Percentiles rank a stretch among this genome's conserved stretches.
phyloP scores from a whole-genome alignment of 2,797 vertebrate species.

The Apodemus agrarius region DNA sequence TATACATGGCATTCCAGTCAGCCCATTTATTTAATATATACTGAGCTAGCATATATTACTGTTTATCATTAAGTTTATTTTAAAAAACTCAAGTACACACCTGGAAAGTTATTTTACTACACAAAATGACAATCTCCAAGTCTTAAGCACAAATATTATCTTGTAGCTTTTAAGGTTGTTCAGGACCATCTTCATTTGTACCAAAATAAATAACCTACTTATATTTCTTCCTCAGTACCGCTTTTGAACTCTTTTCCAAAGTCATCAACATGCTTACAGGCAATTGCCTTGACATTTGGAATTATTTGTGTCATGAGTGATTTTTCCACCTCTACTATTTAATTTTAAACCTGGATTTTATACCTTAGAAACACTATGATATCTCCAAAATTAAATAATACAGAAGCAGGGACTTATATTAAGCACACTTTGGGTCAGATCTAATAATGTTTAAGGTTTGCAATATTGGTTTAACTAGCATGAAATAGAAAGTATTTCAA shows the following conservation, averaged over 20 bases:
- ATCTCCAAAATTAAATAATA: not conserved
- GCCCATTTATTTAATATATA: not conserved
- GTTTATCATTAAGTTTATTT: not conserved
- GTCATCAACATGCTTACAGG: slow-evolving; percentile 22
- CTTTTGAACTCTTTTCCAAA: not conserved
- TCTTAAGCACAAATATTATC: slow-evolving; percentile 5
- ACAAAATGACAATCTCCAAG: not conserved
- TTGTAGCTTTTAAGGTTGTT: slow-evolving; percentile 21
- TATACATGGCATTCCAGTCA: not conserved
- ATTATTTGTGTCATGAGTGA: not conserved
- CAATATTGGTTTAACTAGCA: not conserved
- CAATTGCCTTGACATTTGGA: slow-evolving; percentile 1
- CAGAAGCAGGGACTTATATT: slow-evolving; percentile 22
- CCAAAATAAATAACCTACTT: not conserved
- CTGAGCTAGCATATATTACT: not conserved
- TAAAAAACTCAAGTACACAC: not conserved
- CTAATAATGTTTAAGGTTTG: slow-evolving; percentile 7
- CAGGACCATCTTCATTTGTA: not conserved
- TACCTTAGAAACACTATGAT: not conserved
- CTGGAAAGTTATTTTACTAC: not conserved
- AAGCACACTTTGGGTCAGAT: slow-evolving; percentile 35
- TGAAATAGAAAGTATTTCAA: slow-evolving; percentile 1
- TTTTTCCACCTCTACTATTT: not conserved
- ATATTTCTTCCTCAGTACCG: not conserved
- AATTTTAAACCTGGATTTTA: slow-evolving; percentile 42